These are phyloP conservation scores for Lithodes maja DNA, from an alignment of 2,888 invertebrate species.

Conservation along the genomic window DNA sequence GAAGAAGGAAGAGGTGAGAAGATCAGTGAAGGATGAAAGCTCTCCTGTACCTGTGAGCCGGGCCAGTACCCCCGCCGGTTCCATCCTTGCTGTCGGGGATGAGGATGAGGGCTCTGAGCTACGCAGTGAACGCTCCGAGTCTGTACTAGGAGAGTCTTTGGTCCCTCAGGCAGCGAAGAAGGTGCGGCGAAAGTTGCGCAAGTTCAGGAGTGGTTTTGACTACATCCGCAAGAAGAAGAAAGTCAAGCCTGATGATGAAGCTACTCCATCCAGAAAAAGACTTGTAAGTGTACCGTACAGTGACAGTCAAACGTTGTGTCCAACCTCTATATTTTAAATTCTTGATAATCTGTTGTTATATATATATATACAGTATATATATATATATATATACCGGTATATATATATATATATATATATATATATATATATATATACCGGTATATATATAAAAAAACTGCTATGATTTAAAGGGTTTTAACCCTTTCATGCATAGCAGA, in stretches of 20 bases:
- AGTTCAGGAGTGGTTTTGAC: constrained; percentile 87
- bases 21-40: constrained; percentile 15
- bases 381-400: too few relatives aligned
- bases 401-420: too few relatives aligned
- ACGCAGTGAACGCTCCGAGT: constrained; percentile 64
- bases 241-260: constrained; percentile 70
- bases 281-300: constrained; percentile 34
- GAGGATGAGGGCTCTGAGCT: constrained; percentile 67
- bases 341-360: too few relatives aligned
- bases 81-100: constrained; percentile 46
- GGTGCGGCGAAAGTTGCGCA: constrained; percentile 73
- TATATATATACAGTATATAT: too few relatives aligned
- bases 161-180: constrained; percentile 55
- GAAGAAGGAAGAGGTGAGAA: constrained; percentile 40
- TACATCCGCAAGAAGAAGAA: constrained; percentile 93
- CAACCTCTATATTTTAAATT: too few relatives aligned
- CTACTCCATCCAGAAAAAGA: constrained; percentile 55
- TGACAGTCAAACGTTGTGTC: too few relatives aligned
- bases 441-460: too few relatives aligned
- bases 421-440: too few relatives aligned
- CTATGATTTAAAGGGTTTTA: too few relatives aligned
- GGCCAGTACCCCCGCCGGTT: constrained; percentile 57
- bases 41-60: constrained; percentile 38
- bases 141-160: constrained; percentile 59
- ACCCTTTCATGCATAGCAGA: too few relatives aligned